Evolutionary conservation across 2,888 invertebrate species (phyloP).

Genomic region (Brenthis hecate): DNA sequence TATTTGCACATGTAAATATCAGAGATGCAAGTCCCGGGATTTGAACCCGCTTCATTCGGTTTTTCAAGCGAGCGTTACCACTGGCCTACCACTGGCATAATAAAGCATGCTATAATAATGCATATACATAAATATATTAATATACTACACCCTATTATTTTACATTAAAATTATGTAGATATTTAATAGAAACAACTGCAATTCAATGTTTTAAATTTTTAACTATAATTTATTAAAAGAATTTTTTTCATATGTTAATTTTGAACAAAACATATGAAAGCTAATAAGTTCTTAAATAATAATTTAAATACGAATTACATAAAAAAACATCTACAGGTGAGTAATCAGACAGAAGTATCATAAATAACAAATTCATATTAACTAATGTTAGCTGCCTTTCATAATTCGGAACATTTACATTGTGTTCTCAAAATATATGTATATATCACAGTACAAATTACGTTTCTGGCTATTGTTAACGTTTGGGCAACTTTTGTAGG

Average conservation of each 20-base stretch:
- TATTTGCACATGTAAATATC: no score
- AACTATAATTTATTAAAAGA: no score
- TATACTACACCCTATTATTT: no score
- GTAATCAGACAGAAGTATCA: slow-evolving; percentile 52
- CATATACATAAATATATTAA: no score
- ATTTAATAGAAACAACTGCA: no score
- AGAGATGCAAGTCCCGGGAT: no score
- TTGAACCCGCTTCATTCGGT: no score
- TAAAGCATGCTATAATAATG: no score
- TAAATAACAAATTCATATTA: slow-evolving; percentile 68
- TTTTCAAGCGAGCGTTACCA: no score
- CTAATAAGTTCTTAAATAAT: slow-evolving; percentile 1
- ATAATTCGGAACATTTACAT: slow-evolving; percentile 69
- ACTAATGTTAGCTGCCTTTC: slow-evolving; percentile 67
- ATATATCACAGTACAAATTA: slow-evolving; percentile 75
- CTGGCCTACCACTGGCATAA: no score
- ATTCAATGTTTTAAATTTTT: no score
- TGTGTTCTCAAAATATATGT: slow-evolving; percentile 66
- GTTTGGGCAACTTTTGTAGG: slow-evolving; percentile 49
- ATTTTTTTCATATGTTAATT: not conserved
- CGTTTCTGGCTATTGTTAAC: slow-evolving; percentile 68
- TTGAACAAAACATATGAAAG: not conserved
- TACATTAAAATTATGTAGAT: no score
- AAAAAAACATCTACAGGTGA: slow-evolving; percentile 34
- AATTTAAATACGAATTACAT: slow-evolving; percentile 12